These are phyloP conservation scores for Mormyrus hasselquistii DNA, from an alignment of 2,797 vertebrate genomes.

Conservation along the genomic window DNA sequence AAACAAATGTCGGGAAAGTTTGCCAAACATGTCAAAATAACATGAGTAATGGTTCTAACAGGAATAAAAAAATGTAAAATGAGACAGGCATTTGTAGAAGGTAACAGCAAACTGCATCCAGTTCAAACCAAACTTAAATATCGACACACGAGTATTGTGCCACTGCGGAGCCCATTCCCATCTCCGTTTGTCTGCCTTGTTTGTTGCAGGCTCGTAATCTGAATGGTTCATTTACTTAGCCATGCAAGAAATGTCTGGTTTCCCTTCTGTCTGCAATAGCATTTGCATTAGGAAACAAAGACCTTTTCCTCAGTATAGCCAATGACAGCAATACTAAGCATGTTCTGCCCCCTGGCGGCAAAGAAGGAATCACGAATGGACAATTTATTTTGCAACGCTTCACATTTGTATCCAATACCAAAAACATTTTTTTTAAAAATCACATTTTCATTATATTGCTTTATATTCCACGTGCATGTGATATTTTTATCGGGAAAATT, in stretches of 20 bases:
- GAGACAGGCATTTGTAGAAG: background rate
- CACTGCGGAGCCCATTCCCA: background rate
- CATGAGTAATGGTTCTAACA: background rate
- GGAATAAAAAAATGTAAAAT: background rate
- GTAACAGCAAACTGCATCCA: background rate
- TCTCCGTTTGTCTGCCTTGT: background rate
- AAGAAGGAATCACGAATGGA: background rate
- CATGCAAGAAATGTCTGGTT: constrained; percentile 58
- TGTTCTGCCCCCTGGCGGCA: constrained; percentile 92
- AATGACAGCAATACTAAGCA: constrained; percentile 61
- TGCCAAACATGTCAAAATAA: background rate
- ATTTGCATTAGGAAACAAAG: constrained; percentile 49
- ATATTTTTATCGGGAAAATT: background rate
- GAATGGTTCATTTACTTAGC: constrained; percentile 63
- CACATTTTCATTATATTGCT: background rate
- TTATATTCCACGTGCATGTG: background rate
- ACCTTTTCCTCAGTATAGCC: constrained; percentile 34
- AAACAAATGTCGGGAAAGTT: background rate
- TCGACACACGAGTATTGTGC: background rate
- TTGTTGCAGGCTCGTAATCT: constrained; percentile 41
- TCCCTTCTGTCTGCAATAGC: constrained; percentile 42
- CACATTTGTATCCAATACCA: background rate
- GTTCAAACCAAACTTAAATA: background rate
- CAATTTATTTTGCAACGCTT: background rate
- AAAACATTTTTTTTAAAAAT: background rate